Percentiles rank a stretch among this genome's conserved stretches.
Evolutionary conservation across 2,888 invertebrate genomes (phyloP).

Genomic region (Colostygia pectinataria): DNA sequence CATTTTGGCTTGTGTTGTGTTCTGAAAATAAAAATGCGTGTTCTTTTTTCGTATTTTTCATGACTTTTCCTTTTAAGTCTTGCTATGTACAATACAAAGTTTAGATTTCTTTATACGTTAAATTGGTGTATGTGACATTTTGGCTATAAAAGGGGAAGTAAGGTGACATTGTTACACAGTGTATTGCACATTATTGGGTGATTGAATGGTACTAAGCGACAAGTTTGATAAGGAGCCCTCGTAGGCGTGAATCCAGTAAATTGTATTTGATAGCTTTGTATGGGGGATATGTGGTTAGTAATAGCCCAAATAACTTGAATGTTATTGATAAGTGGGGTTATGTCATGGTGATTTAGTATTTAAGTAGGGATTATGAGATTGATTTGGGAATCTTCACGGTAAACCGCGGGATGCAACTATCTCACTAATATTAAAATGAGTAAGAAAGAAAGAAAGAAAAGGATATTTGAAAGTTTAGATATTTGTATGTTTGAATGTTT

Average conservation of each 20-base stretch:
- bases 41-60: conserved; percentile 55
- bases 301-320: conserved; percentile 8
- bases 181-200: conserved; percentile 83
- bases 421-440: too few relatives aligned
- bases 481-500: too few relatives aligned
- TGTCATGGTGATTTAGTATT: background rate
- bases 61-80: conserved; percentile 1
- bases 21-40: conserved; percentile 58
- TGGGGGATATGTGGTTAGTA: conserved; percentile 20
- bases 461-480: too few relatives aligned
- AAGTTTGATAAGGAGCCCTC: conserved; percentile 76
- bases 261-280: conserved; percentile 41
- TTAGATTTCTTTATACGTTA: conserved; percentile 28
- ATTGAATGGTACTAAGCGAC: conserved; percentile 79
- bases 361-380: too few relatives aligned
- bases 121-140: conserved; percentile 39
- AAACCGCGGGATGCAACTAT: too few relatives aligned
- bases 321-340: conserved; percentile 8
- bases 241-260: conserved; percentile 40
- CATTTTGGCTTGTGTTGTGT: conserved; percentile 18
- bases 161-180: conserved; percentile 80
- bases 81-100: conserved; percentile 28
- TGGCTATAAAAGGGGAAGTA: conserved; percentile 51
- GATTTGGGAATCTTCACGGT: too few relatives aligned
- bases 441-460: too few relatives aligned